Evolutionary conservation across 2,113 vertebrate genomes (phyloP).

Genomic region (Chaenocephalus aceratus): DNA sequence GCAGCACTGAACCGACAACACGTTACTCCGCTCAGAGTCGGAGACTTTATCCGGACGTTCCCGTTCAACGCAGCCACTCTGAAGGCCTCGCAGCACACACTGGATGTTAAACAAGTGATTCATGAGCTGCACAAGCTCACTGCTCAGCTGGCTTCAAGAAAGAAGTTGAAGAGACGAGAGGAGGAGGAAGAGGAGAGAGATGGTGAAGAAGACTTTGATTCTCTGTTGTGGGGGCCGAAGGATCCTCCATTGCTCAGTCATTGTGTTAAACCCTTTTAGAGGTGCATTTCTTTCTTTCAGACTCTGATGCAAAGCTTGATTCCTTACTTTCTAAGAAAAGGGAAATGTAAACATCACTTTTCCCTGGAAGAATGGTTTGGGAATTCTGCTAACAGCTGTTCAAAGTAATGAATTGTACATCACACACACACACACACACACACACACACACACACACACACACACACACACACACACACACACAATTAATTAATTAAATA

Average conservation of each 20-base stretch:
- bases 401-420: too few relatives aligned
- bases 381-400: background rate
- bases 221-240: slow-evolving; percentile 77
- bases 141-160: slow-evolving; percentile 49
- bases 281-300: background rate
- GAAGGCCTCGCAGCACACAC: slow-evolving; percentile 75
- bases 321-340: background rate
- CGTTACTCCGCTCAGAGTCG: slow-evolving; percentile 73
- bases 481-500: too few relatives aligned
- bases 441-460: too few relatives aligned
- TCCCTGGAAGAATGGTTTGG: background rate
- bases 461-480: too few relatives aligned
- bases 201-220: slow-evolving; percentile 53
- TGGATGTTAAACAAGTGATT: slow-evolving; percentile 78
- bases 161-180: slow-evolving; percentile 19
- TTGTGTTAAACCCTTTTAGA: slow-evolving; percentile 29
- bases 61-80: slow-evolving; percentile 86
- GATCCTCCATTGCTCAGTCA: slow-evolving; percentile 72
- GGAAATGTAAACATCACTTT: background rate
- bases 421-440: too few relatives aligned
- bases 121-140: slow-evolving; percentile 83
- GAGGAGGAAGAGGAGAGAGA: slow-evolving; percentile 6
- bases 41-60: slow-evolving; percentile 87
- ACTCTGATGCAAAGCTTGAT: background rate
- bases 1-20: slow-evolving; percentile 41